phyloP scores from a whole-genome alignment of 2,888 invertebrate genomes.

The Morpho achilles region DNA sequence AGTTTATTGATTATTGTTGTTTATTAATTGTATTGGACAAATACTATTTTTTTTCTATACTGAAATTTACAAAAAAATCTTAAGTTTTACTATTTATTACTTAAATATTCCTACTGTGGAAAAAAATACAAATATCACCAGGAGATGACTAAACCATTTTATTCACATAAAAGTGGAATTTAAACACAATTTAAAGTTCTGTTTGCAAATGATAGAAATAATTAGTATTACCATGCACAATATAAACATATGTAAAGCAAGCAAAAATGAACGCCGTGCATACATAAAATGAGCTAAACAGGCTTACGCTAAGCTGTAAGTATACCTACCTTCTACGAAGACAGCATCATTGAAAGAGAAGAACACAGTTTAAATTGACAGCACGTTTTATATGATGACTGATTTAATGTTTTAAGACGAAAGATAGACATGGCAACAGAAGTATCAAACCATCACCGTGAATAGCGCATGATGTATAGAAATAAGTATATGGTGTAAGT shows the following conservation, averaged over 20 bases:
- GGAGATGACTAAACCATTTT: background rate
- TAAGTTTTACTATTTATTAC: background rate
- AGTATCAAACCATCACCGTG: conserved; percentile 78
- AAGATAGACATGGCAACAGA: conserved; percentile 36
- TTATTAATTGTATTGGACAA: too few species aligned
- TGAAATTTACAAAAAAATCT: background rate
- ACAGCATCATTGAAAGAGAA: conserved; percentile 42
- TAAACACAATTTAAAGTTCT: conserved; percentile 6
- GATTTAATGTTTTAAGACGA: conserved; percentile 39
- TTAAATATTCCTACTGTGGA: too few species aligned
- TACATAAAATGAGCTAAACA: conserved; percentile 38
- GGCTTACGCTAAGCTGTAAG: conserved; percentile 36
- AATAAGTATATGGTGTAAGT: background rate
- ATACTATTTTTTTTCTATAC: background rate
- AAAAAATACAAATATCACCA: too few species aligned
- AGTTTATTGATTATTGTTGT: too few species aligned
- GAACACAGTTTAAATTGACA: conserved; percentile 32
- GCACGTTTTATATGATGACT: conserved; percentile 32
- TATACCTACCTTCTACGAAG: conserved; percentile 65
- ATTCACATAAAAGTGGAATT: background rate
- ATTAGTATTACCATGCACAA: conserved; percentile 5
- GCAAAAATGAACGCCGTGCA: conserved; percentile 36
- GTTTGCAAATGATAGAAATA: conserved; percentile 5
- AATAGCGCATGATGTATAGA: conserved; percentile 38
- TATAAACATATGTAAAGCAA: conserved; percentile 14